Evolutionary conservation across 2,797 vertebrate genomes (phyloP).

Genomic region (Vireo griseus): DNA sequence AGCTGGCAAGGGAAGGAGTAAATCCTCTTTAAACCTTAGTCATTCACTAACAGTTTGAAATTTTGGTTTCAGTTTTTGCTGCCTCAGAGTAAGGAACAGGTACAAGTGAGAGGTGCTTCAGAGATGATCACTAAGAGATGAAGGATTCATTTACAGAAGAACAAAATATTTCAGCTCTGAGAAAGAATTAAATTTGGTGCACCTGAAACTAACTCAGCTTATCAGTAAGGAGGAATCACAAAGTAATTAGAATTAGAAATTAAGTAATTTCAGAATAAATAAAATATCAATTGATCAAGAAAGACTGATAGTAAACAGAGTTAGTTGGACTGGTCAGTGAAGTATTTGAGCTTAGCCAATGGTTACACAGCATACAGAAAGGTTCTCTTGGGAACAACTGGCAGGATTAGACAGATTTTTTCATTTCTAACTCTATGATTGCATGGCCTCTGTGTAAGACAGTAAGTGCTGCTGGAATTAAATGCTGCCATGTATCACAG

Average conservation of each 20-base stretch:
- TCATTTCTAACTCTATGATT: not conserved
- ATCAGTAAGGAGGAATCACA: not conserved
- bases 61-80: not conserved
- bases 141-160: not conserved
- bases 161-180: not conserved
- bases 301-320: not conserved
- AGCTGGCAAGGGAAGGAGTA: not conserved
- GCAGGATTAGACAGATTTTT: not conserved
- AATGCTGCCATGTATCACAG: not conserved
- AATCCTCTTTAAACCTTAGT: not conserved
- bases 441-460: not conserved
- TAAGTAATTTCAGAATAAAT: not conserved
- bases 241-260: not conserved
- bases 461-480: not conserved
- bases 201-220: not conserved
- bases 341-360: not conserved
- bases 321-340: not conserved
- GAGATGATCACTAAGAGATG: not conserved
- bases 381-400: not conserved
- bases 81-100: not conserved
- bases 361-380: not conserved
- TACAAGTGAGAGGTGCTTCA: not conserved
- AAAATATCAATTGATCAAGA: not conserved
- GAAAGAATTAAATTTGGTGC: not conserved
- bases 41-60: not conserved